Evolutionary conservation across 2,888 invertebrate genomes (phyloP).

Genomic region (Linyphia triangularis): DNA sequence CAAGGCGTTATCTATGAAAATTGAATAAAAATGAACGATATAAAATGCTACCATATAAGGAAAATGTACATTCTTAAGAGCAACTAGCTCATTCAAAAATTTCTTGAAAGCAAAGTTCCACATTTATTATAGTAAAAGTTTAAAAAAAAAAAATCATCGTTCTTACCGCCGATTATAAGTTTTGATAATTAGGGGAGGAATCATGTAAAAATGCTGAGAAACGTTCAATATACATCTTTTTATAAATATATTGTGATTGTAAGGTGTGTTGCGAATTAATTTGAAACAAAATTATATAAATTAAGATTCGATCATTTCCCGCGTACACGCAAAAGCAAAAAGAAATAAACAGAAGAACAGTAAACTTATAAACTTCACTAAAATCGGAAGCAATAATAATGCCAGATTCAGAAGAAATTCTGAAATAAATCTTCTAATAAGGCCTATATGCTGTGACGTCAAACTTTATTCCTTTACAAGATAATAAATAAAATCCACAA

Average conservation of each 20-base stretch:
- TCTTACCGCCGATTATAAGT: neutral
- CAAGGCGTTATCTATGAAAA: no score
- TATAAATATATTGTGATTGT: neutral
- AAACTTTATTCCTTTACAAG: no score
- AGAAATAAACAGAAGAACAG: neutral
- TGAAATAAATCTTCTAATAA: no score
- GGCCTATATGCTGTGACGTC: no score
- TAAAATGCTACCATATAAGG: no score
- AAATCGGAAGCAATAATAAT: neutral
- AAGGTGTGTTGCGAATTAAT: neutral
- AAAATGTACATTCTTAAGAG: no score
- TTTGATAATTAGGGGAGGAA: neutral
- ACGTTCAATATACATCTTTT: neutral
- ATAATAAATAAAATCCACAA: no score
- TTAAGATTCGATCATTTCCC: constrained; percentile 22
- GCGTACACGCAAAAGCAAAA: neutral
- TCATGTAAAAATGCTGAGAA: neutral
- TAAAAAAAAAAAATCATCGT: neutral
- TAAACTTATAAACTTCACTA: neutral
- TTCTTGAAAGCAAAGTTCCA: no score
- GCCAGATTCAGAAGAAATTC: neutral
- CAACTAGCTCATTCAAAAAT: no score
- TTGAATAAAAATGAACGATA: no score
- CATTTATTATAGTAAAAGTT: no score
- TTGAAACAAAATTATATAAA: neutral